Percentiles rank a stretch among this genome's conserved stretches.
Conservation (phyloP, 2,797 vertebrate genomes). For the Danio aesculapii region DNA sequence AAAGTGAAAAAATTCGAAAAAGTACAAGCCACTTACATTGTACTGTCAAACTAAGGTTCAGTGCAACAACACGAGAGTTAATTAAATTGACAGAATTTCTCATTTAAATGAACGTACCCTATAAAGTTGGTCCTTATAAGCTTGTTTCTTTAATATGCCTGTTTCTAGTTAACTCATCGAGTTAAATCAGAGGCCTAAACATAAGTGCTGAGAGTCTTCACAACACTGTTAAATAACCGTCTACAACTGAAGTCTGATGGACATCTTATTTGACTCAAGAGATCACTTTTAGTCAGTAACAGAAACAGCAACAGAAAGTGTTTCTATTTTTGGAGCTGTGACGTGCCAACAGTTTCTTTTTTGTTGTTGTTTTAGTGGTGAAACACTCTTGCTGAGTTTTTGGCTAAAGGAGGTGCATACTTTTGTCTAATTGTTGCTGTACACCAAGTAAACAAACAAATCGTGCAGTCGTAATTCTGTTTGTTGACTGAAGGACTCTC, state of each 20-base stretch:
- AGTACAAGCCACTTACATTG: not conserved
- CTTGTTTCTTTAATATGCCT: not conserved
- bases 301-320: too few species aligned
- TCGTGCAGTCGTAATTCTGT: not conserved
- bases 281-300: not conserved
- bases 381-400: too few species aligned
- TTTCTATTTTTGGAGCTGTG: too few species aligned
- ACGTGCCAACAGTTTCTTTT: too few species aligned
- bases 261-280: too few species aligned
- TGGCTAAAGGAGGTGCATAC: too few species aligned
- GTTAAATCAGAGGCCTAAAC: slow-evolving; percentile 1
- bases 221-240: not conserved
- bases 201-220: not conserved
- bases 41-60: not conserved
- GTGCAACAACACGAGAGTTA: not conserved
- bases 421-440: not conserved
- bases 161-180: not conserved
- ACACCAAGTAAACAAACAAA: not conserved
- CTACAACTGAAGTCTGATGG: too few species aligned
- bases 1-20: too few species aligned
- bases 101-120: not conserved
- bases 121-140: not conserved
- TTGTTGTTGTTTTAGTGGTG: too few species aligned
- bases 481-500: not conserved
- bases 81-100: not conserved